Conservation (phyloP, 2,113 vertebrate genomes). For the Nipponia nippon region DNA sequence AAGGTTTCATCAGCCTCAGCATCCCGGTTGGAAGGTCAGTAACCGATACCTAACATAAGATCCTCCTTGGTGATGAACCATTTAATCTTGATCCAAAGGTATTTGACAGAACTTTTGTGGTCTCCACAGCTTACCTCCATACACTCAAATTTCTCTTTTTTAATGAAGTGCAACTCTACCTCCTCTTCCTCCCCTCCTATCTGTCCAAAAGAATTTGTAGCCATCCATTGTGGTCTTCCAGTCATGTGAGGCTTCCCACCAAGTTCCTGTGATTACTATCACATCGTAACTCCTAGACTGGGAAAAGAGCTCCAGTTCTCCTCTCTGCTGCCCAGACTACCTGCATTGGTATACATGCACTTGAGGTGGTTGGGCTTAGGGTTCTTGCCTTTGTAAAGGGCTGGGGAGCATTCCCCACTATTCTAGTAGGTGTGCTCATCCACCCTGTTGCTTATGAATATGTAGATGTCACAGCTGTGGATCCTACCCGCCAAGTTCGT, state of each 20-base stretch:
- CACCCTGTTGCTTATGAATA: neutral
- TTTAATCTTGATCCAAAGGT: neutral
- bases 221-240: neutral
- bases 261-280: neutral
- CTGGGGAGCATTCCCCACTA: neutral
- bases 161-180: neutral
- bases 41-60: neutral
- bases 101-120: neutral
- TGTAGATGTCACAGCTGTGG: neutral
- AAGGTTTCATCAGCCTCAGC: neutral
- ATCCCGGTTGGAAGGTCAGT: neutral
- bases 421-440: neutral
- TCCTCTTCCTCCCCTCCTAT: neutral
- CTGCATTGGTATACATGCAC: neutral
- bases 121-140: neutral
- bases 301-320: neutral
- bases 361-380: neutral
- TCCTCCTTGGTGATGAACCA: neutral
- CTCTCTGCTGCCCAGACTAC: neutral
- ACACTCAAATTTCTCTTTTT: neutral
- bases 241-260: neutral
- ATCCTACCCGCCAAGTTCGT: neutral
- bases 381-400: neutral
- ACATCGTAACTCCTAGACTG: neutral
- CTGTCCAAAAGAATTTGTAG: neutral